Base-by-base conservation (phyloP, 2,797 vertebrate genomes). In the Sparus aurata region DNA sequence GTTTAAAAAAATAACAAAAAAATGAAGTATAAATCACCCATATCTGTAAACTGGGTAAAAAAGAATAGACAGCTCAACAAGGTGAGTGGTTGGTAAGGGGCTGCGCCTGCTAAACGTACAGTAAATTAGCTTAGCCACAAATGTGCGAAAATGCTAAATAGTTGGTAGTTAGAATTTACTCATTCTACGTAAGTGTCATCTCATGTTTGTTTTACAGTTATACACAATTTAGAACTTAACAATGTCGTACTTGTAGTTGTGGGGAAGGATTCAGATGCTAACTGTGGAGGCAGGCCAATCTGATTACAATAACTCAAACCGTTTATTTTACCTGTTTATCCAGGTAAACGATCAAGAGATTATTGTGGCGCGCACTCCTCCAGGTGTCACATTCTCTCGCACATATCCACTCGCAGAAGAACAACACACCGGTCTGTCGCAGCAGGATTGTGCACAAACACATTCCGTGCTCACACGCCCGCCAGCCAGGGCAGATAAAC, bases 401-500 rank as follows among this genome's bases (percentile, higher is more conserved):
- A 43, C 60, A 64, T 65, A 77, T 0, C 18, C 30, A 34, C 30
- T 2, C 18, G 15, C 34, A 43, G 66, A 53, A 46, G 46, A 79
- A 71, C 74, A 82, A 76, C 59, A 64, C 43, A 62, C 25, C 6
- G 6, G 5, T 75, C 12, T 20, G 79, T 38, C 53, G 73, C 78
- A 76, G 61, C 64, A 57, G 49, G 47, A 57, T 54, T 59, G 67
- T 59, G 72, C 52, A 52, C 69, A 79, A 63, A 80, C 34, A 34
- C 83, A 83, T 85, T 87, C 88, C 84, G 34, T 75, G 15, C 50
- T 46, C 75, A 25, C 52, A 69, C 76, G 62, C 68, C 68, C 81
- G 75, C 80, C 75, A 79, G 61, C 52, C 50, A 16, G 70, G 63
- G 65, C 82, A 70, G 69, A 84, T 81, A 89, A 91, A 90, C 86